These are phyloP conservation scores for Amphipyra tragopoginis DNA, from an alignment of 2,888 invertebrate genomes.

Conservation along the genomic window DNA sequence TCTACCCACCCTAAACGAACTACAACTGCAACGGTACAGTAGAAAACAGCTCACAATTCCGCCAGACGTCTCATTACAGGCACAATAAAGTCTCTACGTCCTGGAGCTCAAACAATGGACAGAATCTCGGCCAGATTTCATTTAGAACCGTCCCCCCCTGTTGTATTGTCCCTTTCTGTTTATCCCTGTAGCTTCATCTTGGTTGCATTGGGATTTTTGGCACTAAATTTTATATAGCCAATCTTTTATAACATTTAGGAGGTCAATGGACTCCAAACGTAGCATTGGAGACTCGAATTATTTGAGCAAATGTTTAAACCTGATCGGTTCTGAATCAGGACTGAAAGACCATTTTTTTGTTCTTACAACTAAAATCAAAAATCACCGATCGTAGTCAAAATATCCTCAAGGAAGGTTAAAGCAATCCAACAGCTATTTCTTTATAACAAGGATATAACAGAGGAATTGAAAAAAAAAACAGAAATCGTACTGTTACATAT, in stretches of 20 bases:
- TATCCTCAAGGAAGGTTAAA: too few species aligned
- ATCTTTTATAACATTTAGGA: constrained; percentile 5
- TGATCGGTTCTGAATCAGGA: too few species aligned
- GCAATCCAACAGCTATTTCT: too few species aligned
- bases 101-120: constrained; percentile 66
- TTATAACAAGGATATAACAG: too few species aligned
- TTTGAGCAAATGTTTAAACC: neutral
- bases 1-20: constrained; percentile 25
- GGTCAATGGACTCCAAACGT: neutral
- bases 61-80: constrained; percentile 66
- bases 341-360: too few species aligned
- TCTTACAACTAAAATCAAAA: too few species aligned
- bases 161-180: constrained; percentile 50
- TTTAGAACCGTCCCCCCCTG: constrained; percentile 47
- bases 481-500: too few species aligned
- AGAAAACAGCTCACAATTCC: constrained; percentile 48
- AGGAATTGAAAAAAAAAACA: too few species aligned
- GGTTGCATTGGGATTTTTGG: constrained; percentile 41
- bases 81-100: constrained; percentile 68
- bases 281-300: neutral
- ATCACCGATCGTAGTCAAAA: too few species aligned
- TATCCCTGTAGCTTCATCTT: constrained; percentile 50
- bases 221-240: constrained; percentile 22
- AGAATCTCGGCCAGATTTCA: constrained; percentile 62
- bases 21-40: constrained; percentile 42